phyloP scores from a whole-genome alignment of 2,113 vertebrate species.

The Corvus hawaiiensis region DNA sequence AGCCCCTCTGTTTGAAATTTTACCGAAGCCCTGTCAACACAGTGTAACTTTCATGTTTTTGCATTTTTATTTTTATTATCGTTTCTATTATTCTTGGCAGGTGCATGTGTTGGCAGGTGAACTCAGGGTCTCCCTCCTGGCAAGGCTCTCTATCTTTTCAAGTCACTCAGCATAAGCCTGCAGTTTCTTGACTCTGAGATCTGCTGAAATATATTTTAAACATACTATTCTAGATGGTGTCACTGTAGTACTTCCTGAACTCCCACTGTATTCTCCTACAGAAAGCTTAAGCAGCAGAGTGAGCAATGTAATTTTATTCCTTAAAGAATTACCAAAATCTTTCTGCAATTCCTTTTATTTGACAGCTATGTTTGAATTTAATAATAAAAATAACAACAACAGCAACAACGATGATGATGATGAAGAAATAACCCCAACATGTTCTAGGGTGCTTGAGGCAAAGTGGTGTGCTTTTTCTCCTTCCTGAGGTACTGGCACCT shows the following conservation, averaged over 20 bases:
- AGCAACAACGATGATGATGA: neutral
- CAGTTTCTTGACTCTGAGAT: neutral
- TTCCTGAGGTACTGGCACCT: neutral
- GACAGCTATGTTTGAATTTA: neutral
- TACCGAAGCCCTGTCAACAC: slow-evolving; percentile 19
- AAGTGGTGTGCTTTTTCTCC: neutral
- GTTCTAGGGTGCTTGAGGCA: neutral
- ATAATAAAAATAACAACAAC: neutral
- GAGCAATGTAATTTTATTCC: neutral
- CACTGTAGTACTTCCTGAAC: neutral
- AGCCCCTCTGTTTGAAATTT: slow-evolving; percentile 51
- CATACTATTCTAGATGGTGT: neutral
- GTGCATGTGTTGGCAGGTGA: neutral
- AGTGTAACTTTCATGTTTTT: slow-evolving; percentile 7
- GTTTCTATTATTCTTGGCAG: slow-evolving; percentile 52
- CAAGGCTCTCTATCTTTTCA: neutral
- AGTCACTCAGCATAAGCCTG: neutral
- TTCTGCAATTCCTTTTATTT: neutral
- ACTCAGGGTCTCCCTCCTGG: slow-evolving; percentile 1
- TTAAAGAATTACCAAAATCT: neutral
- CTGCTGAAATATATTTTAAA: neutral
- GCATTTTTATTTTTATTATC: slow-evolving; percentile 50
- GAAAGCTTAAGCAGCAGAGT: neutral
- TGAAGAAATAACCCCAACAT: neutral
- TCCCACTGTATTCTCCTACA: neutral